Base-by-base conservation (phyloP, 1,140 invertebrate genomes). In the Ceratina australensis region DNA sequence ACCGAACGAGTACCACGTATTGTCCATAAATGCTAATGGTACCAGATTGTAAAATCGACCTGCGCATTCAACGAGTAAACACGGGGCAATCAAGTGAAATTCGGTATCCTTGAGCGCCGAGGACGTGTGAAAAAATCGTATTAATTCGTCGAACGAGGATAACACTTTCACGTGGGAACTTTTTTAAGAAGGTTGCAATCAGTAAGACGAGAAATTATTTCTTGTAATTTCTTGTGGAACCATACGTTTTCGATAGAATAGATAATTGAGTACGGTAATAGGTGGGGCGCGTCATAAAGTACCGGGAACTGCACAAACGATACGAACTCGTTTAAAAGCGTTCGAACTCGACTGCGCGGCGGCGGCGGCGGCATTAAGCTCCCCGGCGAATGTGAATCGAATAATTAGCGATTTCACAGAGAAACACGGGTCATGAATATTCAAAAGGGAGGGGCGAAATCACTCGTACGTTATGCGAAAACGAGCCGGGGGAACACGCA, bases 371-470 rank as follows among this genome's bases (percentile, higher is more conserved):
- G 22, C 20, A 50, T 66, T 50, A 50, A 50, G 47, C 64, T 18
- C 3, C 64, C 33, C 33, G 18, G 61, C 18, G 18, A 50, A 13
- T 50, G 57, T 20, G 22, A 50, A 56, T 54, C 60, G 60, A 65
- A 26, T 54, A 65, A 65, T 66, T 66, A 20, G 28, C 50, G n/a
- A 74, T 66, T 74, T 63, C 16, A 24, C 15, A 15, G 64, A 22
- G 52, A n/a, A 59, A 50, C 50, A 16, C 28, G 42, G 28, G 33
- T 42, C 26, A 76, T 59, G 54, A 67, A 60, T 67, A 68, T 75
- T 28, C 33, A 67, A 50, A 60, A 60, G 15, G 54, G 47, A 15
- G 60, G 24, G 42, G 24, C 59, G 64, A 52, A 78, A 78, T 78
- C 75, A 64, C 59, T 72, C 56, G 50, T 54, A 28, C 72, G 67